These are phyloP conservation scores for Alces alces DNA, from an alignment of 2,113 vertebrate genomes.

Conservation along the genomic window DNA sequence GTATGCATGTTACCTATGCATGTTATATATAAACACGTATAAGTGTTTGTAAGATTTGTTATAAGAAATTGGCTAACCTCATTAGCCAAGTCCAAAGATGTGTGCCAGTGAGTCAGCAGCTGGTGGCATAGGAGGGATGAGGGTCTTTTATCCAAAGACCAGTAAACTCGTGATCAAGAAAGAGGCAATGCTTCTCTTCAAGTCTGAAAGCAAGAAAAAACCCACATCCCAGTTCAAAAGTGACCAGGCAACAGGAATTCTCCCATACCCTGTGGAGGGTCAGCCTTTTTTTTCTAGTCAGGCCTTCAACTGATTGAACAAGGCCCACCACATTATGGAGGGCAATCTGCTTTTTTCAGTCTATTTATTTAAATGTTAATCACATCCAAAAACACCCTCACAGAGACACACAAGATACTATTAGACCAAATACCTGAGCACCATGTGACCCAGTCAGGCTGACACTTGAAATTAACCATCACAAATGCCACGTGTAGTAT, in stretches of 20 bases:
- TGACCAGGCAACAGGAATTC: neutral
- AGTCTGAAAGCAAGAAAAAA: neutral
- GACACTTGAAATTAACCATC: neutral
- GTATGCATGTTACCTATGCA: neutral
- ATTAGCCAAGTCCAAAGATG: neutral
- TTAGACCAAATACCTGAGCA: neutral
- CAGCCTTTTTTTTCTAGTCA: neutral
- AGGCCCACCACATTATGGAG: neutral
- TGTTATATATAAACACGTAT: neutral
- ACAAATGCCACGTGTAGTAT: rapidly evolving
- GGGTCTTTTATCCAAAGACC: neutral
- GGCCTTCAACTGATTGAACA: neutral
- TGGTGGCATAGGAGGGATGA: too few relatives aligned
- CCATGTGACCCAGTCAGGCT: neutral
- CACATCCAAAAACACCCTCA: neutral
- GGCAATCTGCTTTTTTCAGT: neutral
- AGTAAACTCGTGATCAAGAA: neutral
- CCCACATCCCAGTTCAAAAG: neutral
- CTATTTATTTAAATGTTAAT: neutral
- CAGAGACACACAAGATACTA: neutral
- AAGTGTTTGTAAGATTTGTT: neutral
- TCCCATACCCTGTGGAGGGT: neutral
- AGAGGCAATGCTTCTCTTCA: neutral
- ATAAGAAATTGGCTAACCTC: neutral
- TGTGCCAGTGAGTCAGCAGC: neutral